Evolutionary conservation across 2,888 invertebrate genomes (phyloP), one percentile per base, ranked within the genome.

Genomic region (Campaea margaritaria): DNA sequence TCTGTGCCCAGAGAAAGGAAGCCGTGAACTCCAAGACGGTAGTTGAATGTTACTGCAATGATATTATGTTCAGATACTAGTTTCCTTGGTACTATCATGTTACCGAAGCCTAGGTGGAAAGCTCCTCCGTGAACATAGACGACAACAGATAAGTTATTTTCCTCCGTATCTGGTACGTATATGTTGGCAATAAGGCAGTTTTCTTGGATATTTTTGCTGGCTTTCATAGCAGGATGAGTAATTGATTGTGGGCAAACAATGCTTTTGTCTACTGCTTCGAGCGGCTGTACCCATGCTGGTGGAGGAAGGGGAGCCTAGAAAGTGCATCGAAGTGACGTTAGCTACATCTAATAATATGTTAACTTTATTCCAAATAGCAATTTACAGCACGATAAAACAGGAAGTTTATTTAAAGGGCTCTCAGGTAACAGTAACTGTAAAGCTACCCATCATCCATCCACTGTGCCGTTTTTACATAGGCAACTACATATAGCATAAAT

Each of bases 161-260:
- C 63, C 38, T 72, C 47, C 0, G 83, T 86, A 46, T 81, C 73
- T 0, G 86, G 84, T 0, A 83, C 80, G 46, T 74, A 87, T 2
- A 89, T 73, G 62, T 81, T 88, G 2, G 85, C 74, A 8, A 83
- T 67, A 0, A 89, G 76, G 60, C 88, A 89, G 51, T 88, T 78
- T 65, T 88, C 87, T 46, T 68, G 52, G 21, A 49, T 47, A 10
- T 3, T 21, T 46, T 34, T 4, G 34, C 21, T 14, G 39, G 3
- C 31, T 9, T 28, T 11, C n/a, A 15, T 39, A 14, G n/a, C 31
- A 12, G 42, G 34, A 0, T 34, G 16, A 0, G 31, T 9, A n/a
- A 39, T 46, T 27, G 39, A 27, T 67, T 81, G 81, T 1, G 75
- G 79, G 38, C 82, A 82, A n/a, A 74, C 47, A 0, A 80, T 68